Base-by-base conservation (phyloP, 2,113 vertebrate genomes). In the Apodemus speciosus region DNA sequence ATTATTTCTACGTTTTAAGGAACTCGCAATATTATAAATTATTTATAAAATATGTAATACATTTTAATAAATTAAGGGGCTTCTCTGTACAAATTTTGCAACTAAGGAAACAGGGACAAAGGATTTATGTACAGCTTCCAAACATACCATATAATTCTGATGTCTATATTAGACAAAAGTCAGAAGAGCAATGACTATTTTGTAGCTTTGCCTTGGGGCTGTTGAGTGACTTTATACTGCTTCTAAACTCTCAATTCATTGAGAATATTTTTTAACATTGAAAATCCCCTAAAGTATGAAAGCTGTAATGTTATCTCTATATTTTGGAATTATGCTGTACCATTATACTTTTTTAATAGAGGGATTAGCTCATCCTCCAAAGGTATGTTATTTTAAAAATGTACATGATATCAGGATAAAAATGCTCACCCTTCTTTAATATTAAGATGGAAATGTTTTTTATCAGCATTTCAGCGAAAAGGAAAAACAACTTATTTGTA, bases 221-320 rank as follows among this genome's bases (percentile, higher is more conserved):
- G 43, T 23, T 49, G 53, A 92, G 68, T 51, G 30, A 85, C 56
- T 66, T 40, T 62, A 76, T 66, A 32, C n/a, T 49, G 80, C 60
- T 92, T 95, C 53, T 15, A 9, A 81, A 11, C 56, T 90, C 38
- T 81, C 73, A 56, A n/a, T 93, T 71, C 77, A 80, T 85, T 95
- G 13, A 72, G 14, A 75, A n/a, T 69, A 69, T 32, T n/a, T 32
- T 71, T 69, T 21, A 18, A 30, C 18, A 49, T 79, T 35, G 25
- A 75, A 89, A 58, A 64, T 8, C 49, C 15, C 18, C 18, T 16
- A 87, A 85, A 84, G 25, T 58, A 51, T 68, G 79, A 53, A 84
- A 89, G 87, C 87, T 60, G 11, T 84, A 73, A 86, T 69, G 56
- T 32, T 68, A 53, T 58, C 64, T 92, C 5, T 46, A 35, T 10